Conservation (phyloP, 1,140 invertebrate species). For the Bombus turneri region DNA sequence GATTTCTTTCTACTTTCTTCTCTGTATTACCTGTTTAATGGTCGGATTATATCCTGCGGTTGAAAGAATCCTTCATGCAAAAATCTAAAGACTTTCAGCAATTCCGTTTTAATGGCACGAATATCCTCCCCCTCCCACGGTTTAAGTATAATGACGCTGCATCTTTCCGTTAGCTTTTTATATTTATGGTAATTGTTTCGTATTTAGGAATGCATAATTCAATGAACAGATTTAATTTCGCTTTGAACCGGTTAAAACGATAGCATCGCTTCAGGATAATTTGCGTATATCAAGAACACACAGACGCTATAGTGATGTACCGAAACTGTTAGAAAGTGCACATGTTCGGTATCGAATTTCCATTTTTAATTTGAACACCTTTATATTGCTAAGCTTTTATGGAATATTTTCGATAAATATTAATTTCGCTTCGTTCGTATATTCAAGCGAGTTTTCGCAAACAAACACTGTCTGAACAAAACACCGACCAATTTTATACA, state of each 20-base stretch:
- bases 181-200: neutral
- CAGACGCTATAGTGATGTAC: too few relatives aligned
- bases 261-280: too few relatives aligned
- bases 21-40: constrained; percentile 41
- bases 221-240: neutral
- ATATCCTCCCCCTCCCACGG: neutral
- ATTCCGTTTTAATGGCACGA: constrained; percentile 17
- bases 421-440: too few relatives aligned
- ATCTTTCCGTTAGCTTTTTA: neutral
- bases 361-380: too few relatives aligned
- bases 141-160: neutral
- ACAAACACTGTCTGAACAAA: too few relatives aligned
- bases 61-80: constrained; percentile 27
- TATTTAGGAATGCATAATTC: neutral
- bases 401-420: too few relatives aligned
- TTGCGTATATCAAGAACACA: too few relatives aligned
- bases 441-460: too few relatives aligned
- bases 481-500: too few relatives aligned
- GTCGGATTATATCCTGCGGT: constrained; percentile 38
- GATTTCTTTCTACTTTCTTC: constrained; percentile 32
- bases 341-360: too few relatives aligned
- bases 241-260: neutral
- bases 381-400: too few relatives aligned
- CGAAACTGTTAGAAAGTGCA: too few relatives aligned
- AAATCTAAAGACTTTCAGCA: constrained; percentile 8